Conservation (phyloP, 2,888 invertebrate genomes). For the Eupithecia abbreviata region DNA sequence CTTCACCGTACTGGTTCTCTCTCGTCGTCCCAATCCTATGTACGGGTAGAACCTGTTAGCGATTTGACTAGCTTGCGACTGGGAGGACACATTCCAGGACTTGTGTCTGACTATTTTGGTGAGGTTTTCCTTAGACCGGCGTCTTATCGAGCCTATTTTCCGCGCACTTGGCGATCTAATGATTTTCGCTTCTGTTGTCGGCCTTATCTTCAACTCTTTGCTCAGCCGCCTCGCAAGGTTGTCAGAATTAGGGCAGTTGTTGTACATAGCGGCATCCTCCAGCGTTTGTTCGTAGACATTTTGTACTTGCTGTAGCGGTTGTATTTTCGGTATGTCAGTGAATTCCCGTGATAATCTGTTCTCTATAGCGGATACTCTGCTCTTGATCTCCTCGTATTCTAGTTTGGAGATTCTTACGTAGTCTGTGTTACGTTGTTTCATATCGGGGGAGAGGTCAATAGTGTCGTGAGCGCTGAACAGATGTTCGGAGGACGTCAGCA, state of each 20-base stretch:
- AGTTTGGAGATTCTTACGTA: slow-evolving; percentile 89
- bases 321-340: slow-evolving; percentile 75
- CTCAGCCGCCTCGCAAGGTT: slow-evolving; percentile 88
- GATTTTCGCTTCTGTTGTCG: slow-evolving; percentile 87
- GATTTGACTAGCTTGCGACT: slow-evolving; percentile 71
- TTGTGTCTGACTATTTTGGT: slow-evolving; percentile 84
- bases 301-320: slow-evolving; percentile 86
- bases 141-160: slow-evolving; percentile 89
- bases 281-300: slow-evolving; percentile 89
- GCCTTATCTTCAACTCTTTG: slow-evolving; percentile 89
- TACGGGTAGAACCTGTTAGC: slow-evolving; percentile 81
- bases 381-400: slow-evolving; percentile 91
- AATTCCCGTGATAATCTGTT: slow-evolving; percentile 88
- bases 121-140: slow-evolving; percentile 87
- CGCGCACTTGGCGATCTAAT: slow-evolving; percentile 92
- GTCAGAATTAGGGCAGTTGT: slow-evolving; percentile 86
- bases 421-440: slow-evolving; percentile 78
- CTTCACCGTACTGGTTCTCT: slow-evolving; percentile 69
- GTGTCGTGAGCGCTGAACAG: slow-evolving; percentile 77
- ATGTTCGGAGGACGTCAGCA: slow-evolving; percentile 74
- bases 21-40: slow-evolving; percentile 76
- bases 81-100: slow-evolving; percentile 85
- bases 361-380: slow-evolving; percentile 89
- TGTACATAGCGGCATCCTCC: slow-evolving; percentile 85
- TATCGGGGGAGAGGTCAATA: slow-evolving; percentile 72